Evolutionary conservation across 53 echinoderm and acorn worm species (phyloP), one percentile per base, ranked within the genome.

Genomic region (Astropecten irregularis): DNA sequence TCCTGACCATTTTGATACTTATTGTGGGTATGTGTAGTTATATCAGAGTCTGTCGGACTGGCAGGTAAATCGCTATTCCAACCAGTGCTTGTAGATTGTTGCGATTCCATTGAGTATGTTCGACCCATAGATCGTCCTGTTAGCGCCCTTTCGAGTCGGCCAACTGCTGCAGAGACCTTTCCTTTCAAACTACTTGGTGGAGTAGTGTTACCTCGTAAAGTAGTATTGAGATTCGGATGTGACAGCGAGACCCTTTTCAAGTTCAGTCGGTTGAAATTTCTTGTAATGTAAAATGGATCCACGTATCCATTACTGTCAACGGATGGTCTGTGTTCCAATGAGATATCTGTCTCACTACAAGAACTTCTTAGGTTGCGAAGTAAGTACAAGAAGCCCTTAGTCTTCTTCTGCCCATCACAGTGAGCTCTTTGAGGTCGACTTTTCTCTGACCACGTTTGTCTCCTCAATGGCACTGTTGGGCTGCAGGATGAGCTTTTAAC

Each of bases 401-500:
- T 33, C 62, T 62, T 60, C n/a, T 60, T 79, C 1, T 9, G 30
- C 10, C 63, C 63, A 23, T 79, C 61, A 21, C 29, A 30, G 10
- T 42, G 62, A 27, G 62, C 47, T 16, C 61, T 2, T 14, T 7
- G 11, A 20, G 44, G 62, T 2, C 79, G 79, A 27, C 79, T 61
- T 44, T 79, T 79, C 46, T 79, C 79, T 0, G 79, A 79, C 79
- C 79, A 79, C 16, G 79, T 79, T 18, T 79, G 79, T 42, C 79
- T 38, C 38, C 79, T 39, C 16, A 79, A 19, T 6, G 79, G 79
- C 11, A 48, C 61, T 8, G 79, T 79, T 7, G 79, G 79, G 62
- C 79, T 79, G 62, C 34, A 79, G 0, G 79, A 79, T n/a, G 62
- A 60, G 23, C 47, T 79, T 32, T 79, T 79, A 1, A 62, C 79